Conservation (phyloP, 1,140 invertebrate genomes). For the Solenopsis fugax region DNA sequence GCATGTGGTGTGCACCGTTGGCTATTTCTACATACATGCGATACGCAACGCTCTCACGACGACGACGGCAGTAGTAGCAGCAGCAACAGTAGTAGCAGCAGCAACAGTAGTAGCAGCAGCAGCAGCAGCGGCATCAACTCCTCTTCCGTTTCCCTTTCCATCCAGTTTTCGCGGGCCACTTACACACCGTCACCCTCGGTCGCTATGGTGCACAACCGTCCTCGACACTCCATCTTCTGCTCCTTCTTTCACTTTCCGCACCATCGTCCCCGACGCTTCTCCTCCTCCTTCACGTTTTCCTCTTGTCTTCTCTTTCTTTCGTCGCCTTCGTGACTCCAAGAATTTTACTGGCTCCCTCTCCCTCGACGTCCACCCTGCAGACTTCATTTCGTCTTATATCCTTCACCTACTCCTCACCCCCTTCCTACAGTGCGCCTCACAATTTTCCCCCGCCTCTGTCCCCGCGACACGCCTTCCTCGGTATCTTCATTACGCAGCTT, state of each 20-base stretch:
- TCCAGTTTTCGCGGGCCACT: slow-evolving; percentile 32
- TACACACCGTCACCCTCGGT: slow-evolving; percentile 36
- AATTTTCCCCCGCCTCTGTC: background rate
- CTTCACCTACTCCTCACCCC: slow-evolving; percentile 53
- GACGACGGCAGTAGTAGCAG: slow-evolving; percentile 12
- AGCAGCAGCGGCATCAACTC: slow-evolving; percentile 14
- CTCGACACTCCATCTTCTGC: slow-evolving; percentile 45
- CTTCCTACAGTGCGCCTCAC: slow-evolving; percentile 17
- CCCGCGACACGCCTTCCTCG: slow-evolving; percentile 56
- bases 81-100: no score
- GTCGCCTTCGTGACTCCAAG: slow-evolving; percentile 49
- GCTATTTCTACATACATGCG: slow-evolving; percentile 80
- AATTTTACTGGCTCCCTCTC: slow-evolving; percentile 42
- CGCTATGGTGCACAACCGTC: slow-evolving; percentile 42
- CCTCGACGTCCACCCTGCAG: slow-evolving; percentile 51
- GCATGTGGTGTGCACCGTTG: slow-evolving; percentile 82
- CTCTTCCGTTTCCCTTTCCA: slow-evolving; percentile 30
- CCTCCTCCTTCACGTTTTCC: background rate
- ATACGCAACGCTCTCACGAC: slow-evolving; percentile 43
- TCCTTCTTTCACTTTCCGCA: slow-evolving; percentile 48
- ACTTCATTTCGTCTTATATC: slow-evolving; percentile 61
- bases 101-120: background rate
- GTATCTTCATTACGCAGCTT: slow-evolving; percentile 73
- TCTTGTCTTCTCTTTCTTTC: slow-evolving; percentile 62
- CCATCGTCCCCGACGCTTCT: background rate